Percentiles rank a stretch among this genome's conserved stretches.
Evolutionary conservation across 2,797 vertebrate species (phyloP).

Genomic region (Tolypeutes matacus): DNA sequence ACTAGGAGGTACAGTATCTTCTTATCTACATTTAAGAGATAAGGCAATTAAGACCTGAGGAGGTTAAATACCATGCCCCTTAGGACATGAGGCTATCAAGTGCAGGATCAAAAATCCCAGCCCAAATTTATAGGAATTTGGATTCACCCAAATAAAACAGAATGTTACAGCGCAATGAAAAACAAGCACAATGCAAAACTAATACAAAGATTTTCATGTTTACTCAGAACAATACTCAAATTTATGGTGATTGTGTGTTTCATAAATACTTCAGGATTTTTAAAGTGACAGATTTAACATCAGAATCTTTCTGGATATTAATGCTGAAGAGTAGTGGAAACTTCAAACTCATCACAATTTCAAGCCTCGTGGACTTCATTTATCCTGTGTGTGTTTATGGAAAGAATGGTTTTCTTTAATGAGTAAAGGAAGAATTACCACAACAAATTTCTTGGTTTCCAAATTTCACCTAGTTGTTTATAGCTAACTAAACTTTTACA

Average conservation of each 20-base stretch:
- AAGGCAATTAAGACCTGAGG: background rate
- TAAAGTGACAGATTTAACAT: constrained; percentile 13
- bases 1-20: background rate
- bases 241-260: background rate
- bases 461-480: background rate
- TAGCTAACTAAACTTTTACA: background rate
- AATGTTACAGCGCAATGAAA: background rate
- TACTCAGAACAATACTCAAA: background rate
- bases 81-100: background rate
- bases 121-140: background rate
- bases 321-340: background rate
- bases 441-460: background rate
- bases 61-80: constrained; percentile 29
- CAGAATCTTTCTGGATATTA: constrained; percentile 49
- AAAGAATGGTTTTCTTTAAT: constrained; percentile 35
- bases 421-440: background rate
- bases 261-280: constrained; percentile 37
- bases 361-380: constrained; percentile 48
- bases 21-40: constrained; percentile 48
- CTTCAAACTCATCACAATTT: constrained; percentile 51
- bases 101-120: background rate
- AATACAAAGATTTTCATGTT: background rate
- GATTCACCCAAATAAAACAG: background rate
- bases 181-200: background rate
- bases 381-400: background rate